These are phyloP conservation scores for Cinclus cinclus DNA, from an alignment of 2,113 vertebrate species.

Conservation along the genomic window DNA sequence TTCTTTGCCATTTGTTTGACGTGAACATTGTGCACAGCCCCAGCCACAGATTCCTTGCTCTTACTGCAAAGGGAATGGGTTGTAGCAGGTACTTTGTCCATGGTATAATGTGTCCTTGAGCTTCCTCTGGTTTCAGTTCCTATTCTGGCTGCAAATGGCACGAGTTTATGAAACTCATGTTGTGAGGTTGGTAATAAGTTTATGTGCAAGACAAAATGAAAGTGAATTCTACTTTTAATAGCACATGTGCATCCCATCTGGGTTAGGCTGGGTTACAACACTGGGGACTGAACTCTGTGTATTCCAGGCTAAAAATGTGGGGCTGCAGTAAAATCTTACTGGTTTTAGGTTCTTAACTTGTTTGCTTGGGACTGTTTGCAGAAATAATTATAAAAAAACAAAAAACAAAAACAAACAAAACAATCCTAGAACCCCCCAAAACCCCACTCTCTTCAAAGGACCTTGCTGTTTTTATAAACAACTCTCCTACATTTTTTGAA, in stretches of 20 bases:
- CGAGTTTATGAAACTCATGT: background rate
- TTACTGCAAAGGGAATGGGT: background rate
- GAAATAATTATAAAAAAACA: background rate
- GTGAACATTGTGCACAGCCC: background rate
- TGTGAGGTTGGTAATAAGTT: background rate
- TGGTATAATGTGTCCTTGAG: background rate
- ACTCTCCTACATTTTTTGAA: background rate
- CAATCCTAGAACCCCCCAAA: background rate
- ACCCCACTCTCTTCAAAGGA: background rate
- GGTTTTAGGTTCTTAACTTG: background rate
- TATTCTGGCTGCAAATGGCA: background rate
- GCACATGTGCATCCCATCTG: background rate
- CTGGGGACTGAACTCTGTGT: background rate
- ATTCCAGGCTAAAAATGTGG: background rate
- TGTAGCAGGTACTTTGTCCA: background rate
- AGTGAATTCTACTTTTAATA: background rate
- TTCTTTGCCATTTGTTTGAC: background rate
- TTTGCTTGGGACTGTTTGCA: background rate
- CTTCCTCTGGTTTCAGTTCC: background rate
- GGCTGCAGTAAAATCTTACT: background rate
- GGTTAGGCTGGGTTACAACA: background rate
- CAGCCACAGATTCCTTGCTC: background rate
- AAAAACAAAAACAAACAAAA: background rate
- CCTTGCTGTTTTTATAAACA: background rate
- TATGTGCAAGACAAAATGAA: background rate